Evolutionary conservation across 2,113 vertebrate species (phyloP), one percentile per base, ranked within the genome.

Genomic region (Neopipo cinnamomea): DNA sequence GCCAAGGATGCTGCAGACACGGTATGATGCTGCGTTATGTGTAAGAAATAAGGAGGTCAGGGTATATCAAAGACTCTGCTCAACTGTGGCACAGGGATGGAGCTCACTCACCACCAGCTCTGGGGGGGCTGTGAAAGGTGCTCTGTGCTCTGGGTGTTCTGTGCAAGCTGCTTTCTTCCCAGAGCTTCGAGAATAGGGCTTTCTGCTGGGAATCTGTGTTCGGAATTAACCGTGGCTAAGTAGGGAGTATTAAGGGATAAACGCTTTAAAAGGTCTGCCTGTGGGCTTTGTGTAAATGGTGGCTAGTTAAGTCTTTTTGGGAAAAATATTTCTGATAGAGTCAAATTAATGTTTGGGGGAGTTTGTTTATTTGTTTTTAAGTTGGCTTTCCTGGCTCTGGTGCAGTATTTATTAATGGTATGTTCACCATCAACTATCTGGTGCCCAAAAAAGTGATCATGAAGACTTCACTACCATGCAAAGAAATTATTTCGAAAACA

Each of bases 21-120:
- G 19, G 24, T 5, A 3, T 18, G 39, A 22, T 53, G 78, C 71
- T 59, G 50, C 2, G 2, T 31, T 71, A 0, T 3, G 1, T 3
- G 66, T 59, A 39, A 25, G 70, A 30, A 71, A 55, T 28, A 30
- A 20, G 78, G 89, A 89, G 68, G 66, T 78, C 42, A 27, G 8
- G 33, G 42, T 58, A 7, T 33, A 30, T 39, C 61, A 68, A 20
- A 91, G 52, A 0, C 35, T 58, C 18, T 41, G 58, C 35, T 72
- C 6, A 2, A 0, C 19, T 20, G 44, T 19, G 77, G 30, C 44
- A 4, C 39, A 3, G 2, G 6, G 59, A 1, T 13, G 15, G 37
- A 63, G 46, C 50, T 89, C 65, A 0, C 41, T 86, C 73, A n/a
- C 8, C 27, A 5, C 21, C 8, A 0, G 37, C 6, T 2, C 30